Conservation (phyloP, 1,140 invertebrate genomes). For the Solen grandis region DNA sequence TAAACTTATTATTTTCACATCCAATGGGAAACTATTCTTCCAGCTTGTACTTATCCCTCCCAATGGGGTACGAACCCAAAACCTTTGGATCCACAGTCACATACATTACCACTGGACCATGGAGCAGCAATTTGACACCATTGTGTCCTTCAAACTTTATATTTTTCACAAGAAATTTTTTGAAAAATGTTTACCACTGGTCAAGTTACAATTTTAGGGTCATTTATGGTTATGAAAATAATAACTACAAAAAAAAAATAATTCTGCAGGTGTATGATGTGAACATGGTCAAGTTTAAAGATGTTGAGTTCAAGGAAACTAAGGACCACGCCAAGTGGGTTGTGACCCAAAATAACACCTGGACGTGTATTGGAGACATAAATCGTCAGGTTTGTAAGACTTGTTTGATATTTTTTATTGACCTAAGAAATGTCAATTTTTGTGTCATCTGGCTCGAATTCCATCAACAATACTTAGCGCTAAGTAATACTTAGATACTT, state of each 20-base stretch:
- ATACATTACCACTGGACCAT: too few species aligned
- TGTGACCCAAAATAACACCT: conserved; percentile 83
- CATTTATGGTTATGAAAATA: conserved; percentile 75
- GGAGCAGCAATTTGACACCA: not conserved
- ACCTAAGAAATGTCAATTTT: not conserved
- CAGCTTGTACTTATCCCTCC: too few species aligned
- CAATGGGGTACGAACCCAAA: too few species aligned
- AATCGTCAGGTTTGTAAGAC: conserved; percentile 93
- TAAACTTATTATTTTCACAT: too few species aligned
- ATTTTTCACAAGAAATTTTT: not conserved
- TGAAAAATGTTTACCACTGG: not conserved
- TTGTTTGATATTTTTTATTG: not conserved
- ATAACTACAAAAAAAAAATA: conserved; percentile 85
- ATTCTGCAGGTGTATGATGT: too few species aligned
- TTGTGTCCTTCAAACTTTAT: not conserved
- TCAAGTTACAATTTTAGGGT: not conserved
- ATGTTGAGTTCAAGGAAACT: conserved; percentile 86
- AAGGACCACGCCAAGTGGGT: conserved; percentile 97
- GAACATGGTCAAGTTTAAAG: too few species aligned
- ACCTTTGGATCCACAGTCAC: too few species aligned
- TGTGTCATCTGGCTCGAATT: too few species aligned
- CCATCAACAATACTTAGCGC: too few species aligned
- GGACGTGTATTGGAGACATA: conserved; percentile 95
- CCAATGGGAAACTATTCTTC: too few species aligned
- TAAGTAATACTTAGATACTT: too few species aligned